These are phyloP conservation scores for Pandemis corylana DNA, from an alignment of 2,888 invertebrate genomes.

Conservation along the genomic window DNA sequence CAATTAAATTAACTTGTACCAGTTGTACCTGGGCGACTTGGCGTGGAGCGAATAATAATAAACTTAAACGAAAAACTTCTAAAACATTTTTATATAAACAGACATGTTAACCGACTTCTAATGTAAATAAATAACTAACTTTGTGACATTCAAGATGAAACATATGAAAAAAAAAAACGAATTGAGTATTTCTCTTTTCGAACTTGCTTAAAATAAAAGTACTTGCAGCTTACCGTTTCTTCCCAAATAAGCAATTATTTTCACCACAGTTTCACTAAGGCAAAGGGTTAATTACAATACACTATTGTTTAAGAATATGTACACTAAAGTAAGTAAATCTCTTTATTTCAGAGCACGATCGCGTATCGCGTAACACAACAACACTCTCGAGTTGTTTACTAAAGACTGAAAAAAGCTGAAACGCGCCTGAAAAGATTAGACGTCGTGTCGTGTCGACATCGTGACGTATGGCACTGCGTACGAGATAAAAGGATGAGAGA, in stretches of 20 bases:
- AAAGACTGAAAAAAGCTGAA: constrained; percentile 24
- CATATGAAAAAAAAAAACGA: too few species aligned
- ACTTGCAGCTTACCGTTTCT: not conserved
- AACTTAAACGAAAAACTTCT: too few species aligned
- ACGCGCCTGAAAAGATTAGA: constrained; percentile 11
- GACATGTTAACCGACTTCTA: too few species aligned
- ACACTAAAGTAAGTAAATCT: not conserved
- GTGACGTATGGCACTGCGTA: constrained; percentile 8
- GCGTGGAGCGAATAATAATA: too few species aligned
- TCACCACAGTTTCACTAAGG: not conserved
- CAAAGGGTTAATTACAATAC: not conserved
- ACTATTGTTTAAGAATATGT: not conserved
- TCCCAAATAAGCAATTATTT: not conserved
- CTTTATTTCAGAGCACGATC: not conserved
- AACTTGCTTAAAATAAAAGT: not conserved
- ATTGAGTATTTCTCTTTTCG: too few species aligned
- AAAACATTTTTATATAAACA: too few species aligned
- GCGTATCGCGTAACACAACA: constrained; percentile 27
- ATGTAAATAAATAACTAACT: too few species aligned
- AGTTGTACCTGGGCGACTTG: too few species aligned
- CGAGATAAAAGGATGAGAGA: not conserved
- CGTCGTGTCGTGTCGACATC: constrained; percentile 16
- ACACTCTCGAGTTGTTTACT: constrained; percentile 34
- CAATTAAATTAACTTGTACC: too few species aligned
- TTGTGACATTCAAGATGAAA: too few species aligned